Percentiles rank a stretch among this genome's conserved stretches.
phyloP scores from a whole-genome alignment of 2,797 vertebrate species.

The Anguilla pacifica region DNA sequence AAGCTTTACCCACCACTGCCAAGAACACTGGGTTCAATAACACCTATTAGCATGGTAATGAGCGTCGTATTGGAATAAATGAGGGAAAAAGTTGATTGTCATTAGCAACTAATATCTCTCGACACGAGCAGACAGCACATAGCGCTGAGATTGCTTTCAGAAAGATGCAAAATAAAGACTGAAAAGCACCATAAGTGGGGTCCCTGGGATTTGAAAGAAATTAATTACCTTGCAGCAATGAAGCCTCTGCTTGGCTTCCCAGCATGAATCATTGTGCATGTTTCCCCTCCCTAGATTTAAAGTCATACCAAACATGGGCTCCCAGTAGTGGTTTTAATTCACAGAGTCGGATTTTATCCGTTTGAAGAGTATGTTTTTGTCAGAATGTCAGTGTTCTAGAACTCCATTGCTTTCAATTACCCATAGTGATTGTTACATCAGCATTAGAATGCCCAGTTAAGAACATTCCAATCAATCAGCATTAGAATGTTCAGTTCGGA shows the following conservation, averaged over 20 bases:
- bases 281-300: constrained; percentile 47
- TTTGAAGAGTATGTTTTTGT: too few relatives aligned
- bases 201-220: constrained; percentile 60
- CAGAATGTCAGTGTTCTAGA: too few relatives aligned
- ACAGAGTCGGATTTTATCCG: constrained; percentile 51
- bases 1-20: constrained; percentile 40
- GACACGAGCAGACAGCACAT: constrained; percentile 38
- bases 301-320: constrained; percentile 58
- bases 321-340: constrained; percentile 55
- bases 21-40: constrained; percentile 35
- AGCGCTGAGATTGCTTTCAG: constrained; percentile 40
- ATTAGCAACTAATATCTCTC: constrained; percentile 48
- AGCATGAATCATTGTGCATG: constrained; percentile 56
- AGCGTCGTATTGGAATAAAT: constrained; percentile 43
- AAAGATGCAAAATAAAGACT: constrained; percentile 45
- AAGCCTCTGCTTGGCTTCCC: constrained; percentile 41
- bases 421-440: too few relatives aligned
- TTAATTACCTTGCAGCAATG: constrained; percentile 59
- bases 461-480: too few relatives aligned
- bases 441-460: too few relatives aligned
- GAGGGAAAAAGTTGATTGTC: constrained; percentile 44
- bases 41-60: constrained; percentile 49
- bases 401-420: too few relatives aligned
- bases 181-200: constrained; percentile 44
- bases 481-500: too few relatives aligned